A percentile compares a stretch with the other conserved stretches of the same genome.
These are phyloP conservation scores for Apodemus agrarius DNA, from an alignment of 2,797 vertebrate genomes.

Conservation along the genomic window DNA sequence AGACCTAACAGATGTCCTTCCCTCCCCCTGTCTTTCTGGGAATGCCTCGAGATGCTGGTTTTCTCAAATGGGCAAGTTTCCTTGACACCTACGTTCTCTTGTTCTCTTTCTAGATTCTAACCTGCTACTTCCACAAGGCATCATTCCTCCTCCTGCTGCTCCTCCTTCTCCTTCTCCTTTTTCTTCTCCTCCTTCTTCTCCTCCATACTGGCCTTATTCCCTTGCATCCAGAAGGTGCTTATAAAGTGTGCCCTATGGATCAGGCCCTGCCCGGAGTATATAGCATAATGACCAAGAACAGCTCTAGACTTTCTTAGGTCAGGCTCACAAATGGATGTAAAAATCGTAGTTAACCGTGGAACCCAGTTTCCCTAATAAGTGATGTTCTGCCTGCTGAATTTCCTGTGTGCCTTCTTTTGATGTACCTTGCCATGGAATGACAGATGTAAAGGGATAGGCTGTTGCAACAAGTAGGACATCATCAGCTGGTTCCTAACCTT, in stretches of 20 bases:
- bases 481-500: neutral
- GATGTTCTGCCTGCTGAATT: neutral
- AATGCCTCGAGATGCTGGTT: conserved; percentile 63
- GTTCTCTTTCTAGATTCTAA: conserved; percentile 58
- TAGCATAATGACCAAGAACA: neutral
- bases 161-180: neutral
- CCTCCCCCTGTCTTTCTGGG: conserved; percentile 53
- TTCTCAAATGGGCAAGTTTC: conserved; percentile 49
- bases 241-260: rapidly evolving
- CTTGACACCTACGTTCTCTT: conserved; percentile 59
- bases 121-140: conserved; percentile 27
- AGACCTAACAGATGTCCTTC: conserved; percentile 63
- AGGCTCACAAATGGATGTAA: neutral
- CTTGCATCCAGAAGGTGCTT: neutral
- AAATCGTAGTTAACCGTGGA: neutral
- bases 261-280: neutral
- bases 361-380: neutral
- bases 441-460: neutral
- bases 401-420: neutral
- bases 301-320: neutral
- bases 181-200: neutral
- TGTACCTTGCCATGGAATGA: neutral
- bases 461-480: neutral
- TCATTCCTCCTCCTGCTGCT: conserved; percentile 11
- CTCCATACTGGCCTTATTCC: neutral